These are phyloP conservation scores for Camptogramma bilineatum DNA, from an alignment of 2,888 invertebrate species.

Conservation along the genomic window DNA sequence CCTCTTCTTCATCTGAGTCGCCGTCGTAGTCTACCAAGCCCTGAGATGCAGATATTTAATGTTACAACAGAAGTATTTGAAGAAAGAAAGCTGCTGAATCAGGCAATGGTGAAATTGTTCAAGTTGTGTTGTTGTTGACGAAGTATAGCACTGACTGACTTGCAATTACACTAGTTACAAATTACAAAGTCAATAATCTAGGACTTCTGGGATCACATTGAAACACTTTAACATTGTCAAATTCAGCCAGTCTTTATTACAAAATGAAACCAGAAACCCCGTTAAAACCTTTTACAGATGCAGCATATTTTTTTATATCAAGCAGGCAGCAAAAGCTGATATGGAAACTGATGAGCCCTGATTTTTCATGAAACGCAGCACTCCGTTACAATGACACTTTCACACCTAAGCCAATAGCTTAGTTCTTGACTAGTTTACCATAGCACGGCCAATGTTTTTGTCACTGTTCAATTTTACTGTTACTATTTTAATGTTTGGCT, in stretches of 20 bases:
- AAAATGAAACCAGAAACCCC: neutral
- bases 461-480: no score
- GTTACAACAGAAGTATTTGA: neutral
- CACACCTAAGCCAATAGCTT: neutral
- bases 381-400: neutral
- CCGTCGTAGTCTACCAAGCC: conserved; percentile 99
- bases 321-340: conserved; percentile 1
- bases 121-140: neutral
- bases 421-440: neutral
- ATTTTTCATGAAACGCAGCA: neutral
- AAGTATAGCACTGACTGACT: no score
- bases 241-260: neutral
- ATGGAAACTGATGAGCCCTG: neutral
- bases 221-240: neutral
- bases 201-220: no score
- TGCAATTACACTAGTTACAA: no score
- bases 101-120: neutral
- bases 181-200: no score
- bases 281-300: neutral
- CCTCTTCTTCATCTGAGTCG: conserved; percentile 98
- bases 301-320: neutral
- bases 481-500: no score
- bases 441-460: no score
- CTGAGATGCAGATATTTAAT: conserved; percentile 70
- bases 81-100: neutral